Percentiles rank a stretch among this genome's conserved stretches.
phyloP scores from a whole-genome alignment of 1,140 invertebrate genomes.

The Lepidotrigona ventralis region DNA sequence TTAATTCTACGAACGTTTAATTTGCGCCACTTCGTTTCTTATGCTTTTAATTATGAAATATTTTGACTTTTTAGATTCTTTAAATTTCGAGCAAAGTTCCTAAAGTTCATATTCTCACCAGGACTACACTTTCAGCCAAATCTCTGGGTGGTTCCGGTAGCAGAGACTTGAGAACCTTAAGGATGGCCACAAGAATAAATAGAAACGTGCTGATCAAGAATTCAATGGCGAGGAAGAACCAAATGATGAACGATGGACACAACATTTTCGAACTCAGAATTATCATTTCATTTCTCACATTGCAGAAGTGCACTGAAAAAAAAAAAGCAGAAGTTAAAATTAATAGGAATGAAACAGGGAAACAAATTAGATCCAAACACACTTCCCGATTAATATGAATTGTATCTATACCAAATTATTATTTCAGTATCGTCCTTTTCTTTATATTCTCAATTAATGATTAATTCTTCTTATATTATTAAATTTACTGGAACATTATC shows the following conservation, averaged over 20 bases:
- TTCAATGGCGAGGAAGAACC: conserved; percentile 72
- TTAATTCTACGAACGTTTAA: not conserved
- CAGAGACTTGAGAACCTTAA: conserved; percentile 67
- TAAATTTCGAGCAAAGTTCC: too few relatives aligned
- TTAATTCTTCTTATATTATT: not conserved
- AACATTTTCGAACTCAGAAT: conserved; percentile 49
- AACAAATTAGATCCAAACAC: not conserved
- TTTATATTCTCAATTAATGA: too few relatives aligned
- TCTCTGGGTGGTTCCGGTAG: conserved; percentile 75
- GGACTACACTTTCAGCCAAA: conserved; percentile 70
- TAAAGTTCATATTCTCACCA: conserved; percentile 64
- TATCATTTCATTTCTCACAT: conserved; percentile 57
- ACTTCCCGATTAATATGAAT: not conserved
- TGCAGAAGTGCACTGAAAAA: conserved; percentile 68
- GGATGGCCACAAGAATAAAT: conserved; percentile 63
- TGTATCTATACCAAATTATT: not conserved
- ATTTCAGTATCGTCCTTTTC: not conserved
- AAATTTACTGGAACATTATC: too few relatives aligned
- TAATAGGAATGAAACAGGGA: not conserved
- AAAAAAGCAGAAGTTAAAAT: not conserved
- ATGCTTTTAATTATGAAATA: not conserved
- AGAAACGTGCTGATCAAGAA: conserved; percentile 67
- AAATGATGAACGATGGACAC: conserved; percentile 60
- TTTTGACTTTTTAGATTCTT: not conserved
- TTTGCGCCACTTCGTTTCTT: too few relatives aligned